A percentile compares a stretch with the other conserved stretches of the same genome.
These are phyloP conservation scores for Congeria kusceri DNA, from an alignment of 2,888 invertebrate genomes.

Conservation along the genomic window DNA sequence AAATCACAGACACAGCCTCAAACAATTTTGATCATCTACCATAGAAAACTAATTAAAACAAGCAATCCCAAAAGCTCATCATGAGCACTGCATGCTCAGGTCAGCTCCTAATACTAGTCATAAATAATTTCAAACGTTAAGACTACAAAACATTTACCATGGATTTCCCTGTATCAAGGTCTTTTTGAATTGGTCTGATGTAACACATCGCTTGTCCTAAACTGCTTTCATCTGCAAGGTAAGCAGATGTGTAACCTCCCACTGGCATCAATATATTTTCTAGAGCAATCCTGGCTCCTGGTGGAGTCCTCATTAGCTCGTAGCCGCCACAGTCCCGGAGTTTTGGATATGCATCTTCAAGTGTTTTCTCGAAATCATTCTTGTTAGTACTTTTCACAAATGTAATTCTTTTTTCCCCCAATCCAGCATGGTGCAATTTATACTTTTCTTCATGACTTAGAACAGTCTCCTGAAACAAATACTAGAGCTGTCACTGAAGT, in stretches of 20 bases:
- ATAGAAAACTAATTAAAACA: no score
- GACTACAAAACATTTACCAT: slow-evolving; percentile 8
- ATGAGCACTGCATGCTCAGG: background rate
- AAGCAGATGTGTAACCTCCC: slow-evolving; percentile 14
- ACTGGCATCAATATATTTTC: slow-evolving; percentile 15
- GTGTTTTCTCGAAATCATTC: no score
- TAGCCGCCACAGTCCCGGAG: slow-evolving; percentile 16
- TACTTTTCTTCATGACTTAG: slow-evolving; percentile 34
- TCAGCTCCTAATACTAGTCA: background rate
- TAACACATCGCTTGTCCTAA: slow-evolving; percentile 34
- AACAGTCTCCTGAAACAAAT: no score
- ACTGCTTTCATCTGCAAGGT: slow-evolving; percentile 34
- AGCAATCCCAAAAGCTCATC: background rate
- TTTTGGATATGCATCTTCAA: no score
- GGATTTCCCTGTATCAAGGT: no score
- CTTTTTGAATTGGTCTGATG: no score
- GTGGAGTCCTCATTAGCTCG: slow-evolving; percentile 20
- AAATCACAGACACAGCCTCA: no score
- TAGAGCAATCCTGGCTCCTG: background rate
- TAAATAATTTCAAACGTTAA: slow-evolving; percentile 9
- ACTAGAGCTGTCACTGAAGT: no score
- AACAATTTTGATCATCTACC: no score
- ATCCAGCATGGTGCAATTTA: slow-evolving; percentile 13
- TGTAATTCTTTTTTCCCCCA: slow-evolving; percentile 29
- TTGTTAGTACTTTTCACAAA: background rate